Conservation (phyloP, 2,888 invertebrate genomes). For the Masnerella sp. region DNA sequence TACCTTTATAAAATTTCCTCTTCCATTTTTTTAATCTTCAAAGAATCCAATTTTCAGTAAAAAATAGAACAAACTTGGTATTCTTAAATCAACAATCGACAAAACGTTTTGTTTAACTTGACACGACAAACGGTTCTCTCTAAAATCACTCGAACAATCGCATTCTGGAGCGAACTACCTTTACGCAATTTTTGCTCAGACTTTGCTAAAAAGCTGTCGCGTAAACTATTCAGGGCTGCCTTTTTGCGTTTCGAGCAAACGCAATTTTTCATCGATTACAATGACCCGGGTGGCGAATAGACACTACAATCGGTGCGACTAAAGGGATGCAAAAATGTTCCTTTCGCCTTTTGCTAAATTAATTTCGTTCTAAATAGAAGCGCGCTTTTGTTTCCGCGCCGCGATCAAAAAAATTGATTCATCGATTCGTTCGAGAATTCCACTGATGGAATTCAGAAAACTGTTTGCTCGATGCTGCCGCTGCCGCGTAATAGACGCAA, state of each 20-base stretch:
- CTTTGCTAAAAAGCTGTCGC: conserved; percentile 37
- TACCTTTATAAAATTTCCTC: no score
- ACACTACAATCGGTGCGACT: conserved; percentile 6
- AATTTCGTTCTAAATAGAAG: conserved; percentile 19
- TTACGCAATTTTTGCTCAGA: conserved; percentile 38
- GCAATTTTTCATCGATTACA: conserved; percentile 43
- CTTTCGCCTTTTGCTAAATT: conserved; percentile 16
- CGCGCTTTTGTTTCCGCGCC: conserved; percentile 12
- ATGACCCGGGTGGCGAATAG: conserved; percentile 29
- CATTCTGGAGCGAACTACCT: no score
- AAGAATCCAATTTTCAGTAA: no score
- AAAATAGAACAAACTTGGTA: no score
- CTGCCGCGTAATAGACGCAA: no score
- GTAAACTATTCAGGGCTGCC: conserved; percentile 41
- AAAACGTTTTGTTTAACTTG: no score
- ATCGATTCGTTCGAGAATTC: conserved; percentile 10
- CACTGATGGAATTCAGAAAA: no score
- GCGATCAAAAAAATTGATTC: conserved; percentile 6
- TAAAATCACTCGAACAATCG: not conserved
- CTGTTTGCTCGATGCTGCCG: no score
- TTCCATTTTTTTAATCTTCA: no score
- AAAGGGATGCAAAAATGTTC: not conserved
- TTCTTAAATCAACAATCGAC: not conserved
- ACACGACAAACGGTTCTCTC: no score
- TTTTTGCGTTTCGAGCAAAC: conserved; percentile 26